These are phyloP conservation scores for Chaetophractus vellerosus DNA, from an alignment of 2,797 vertebrate species.

Conservation along the genomic window DNA sequence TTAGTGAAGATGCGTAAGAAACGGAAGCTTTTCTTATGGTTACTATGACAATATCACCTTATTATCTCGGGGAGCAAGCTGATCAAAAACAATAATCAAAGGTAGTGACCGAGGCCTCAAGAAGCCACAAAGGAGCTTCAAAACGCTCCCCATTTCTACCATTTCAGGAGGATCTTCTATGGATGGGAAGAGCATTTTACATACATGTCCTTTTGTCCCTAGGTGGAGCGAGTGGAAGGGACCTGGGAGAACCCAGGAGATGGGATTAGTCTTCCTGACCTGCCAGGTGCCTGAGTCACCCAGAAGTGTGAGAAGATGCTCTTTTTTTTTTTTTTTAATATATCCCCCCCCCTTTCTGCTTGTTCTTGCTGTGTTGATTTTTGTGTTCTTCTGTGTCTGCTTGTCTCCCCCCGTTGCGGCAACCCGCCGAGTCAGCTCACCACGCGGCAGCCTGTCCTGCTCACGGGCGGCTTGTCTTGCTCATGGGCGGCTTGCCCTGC, in stretches of 20 bases:
- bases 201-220: not conserved
- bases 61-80: conserved; percentile 20
- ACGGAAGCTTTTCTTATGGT: not conserved
- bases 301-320: not conserved
- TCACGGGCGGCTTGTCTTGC: no score
- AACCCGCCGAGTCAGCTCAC: no score
- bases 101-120: not conserved
- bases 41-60: conserved; percentile 46
- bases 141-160: not conserved
- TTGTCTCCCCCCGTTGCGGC: no score
- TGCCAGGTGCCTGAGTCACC: not conserved
- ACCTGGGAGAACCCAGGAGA: not conserved
- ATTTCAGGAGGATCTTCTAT: not conserved
- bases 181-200: not conserved
- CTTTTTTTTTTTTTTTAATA: no score
- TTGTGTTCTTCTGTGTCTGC: no score
- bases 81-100: conserved; percentile 67
- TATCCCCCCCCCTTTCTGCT: no score
- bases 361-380: no score
- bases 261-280: not conserved
- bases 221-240: not conserved
- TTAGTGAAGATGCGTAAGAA: conserved; percentile 49
- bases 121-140: not conserved
- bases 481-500: no score
- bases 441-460: no score